Percentiles rank a stretch among this genome's conserved stretches.
phyloP scores from a whole-genome alignment of 2,797 vertebrate genomes.

The Remorina albescens region DNA sequence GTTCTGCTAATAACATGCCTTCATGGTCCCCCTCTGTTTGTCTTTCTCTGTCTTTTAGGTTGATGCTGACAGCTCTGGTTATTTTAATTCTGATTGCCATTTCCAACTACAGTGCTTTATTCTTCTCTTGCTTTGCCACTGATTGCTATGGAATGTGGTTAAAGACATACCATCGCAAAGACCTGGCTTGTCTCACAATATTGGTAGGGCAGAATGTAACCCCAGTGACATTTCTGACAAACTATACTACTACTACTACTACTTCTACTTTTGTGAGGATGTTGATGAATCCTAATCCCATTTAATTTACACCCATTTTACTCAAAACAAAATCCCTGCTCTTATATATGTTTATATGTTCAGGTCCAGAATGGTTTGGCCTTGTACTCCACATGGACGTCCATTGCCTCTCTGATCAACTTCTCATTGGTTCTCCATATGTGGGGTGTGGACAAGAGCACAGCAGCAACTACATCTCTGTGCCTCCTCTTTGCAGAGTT shows the following conservation, averaged over 20 bases:
- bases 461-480: constrained; percentile 79
- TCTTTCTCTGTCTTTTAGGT: constrained; percentile 44
- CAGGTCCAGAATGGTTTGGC: constrained; percentile 91
- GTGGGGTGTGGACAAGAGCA: constrained; percentile 73
- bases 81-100: constrained; percentile 71
- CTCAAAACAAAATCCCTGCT: not conserved
- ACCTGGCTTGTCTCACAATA: constrained; percentile 66
- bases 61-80: constrained; percentile 65
- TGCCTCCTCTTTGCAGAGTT: constrained; percentile 80
- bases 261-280: too few species aligned
- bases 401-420: constrained; percentile 88
- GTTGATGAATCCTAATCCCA: not conserved
- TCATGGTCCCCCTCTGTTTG: not conserved
- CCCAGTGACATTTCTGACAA: too few species aligned
- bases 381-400: constrained; percentile 87
- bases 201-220: constrained; percentile 59
- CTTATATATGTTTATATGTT: accelerated
- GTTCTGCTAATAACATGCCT: too few species aligned
- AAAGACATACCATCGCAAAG: constrained; percentile 65
- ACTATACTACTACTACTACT: too few species aligned
- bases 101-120: constrained; percentile 71
- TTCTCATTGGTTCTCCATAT: constrained; percentile 84
- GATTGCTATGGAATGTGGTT: constrained; percentile 77
- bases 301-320: too few species aligned
- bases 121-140: constrained; percentile 76